phyloP scores from a whole-genome alignment of 2,797 vertebrate species.

The Alcedo atthis region DNA sequence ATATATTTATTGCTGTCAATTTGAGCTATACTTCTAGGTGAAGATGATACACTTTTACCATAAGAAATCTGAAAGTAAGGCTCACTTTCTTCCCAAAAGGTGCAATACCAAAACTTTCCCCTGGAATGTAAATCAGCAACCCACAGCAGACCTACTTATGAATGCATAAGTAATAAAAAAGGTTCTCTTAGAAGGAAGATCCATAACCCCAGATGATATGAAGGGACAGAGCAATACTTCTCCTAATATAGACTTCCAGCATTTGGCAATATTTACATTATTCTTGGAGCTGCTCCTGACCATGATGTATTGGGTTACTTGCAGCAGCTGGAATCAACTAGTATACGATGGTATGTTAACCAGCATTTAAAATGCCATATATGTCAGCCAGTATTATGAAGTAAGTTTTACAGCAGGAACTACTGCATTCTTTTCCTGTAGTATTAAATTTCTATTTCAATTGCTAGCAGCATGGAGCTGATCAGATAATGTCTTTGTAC shows the following conservation, averaged over 20 bases:
- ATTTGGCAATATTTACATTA: neutral
- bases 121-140: neutral
- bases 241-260: neutral
- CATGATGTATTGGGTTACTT: accelerated
- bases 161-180: neutral
- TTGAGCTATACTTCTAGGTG: neutral
- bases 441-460: neutral
- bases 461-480: accelerated
- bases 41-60: neutral
- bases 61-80: neutral
- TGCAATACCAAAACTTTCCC: neutral
- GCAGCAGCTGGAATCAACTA: slow-evolving; percentile 19
- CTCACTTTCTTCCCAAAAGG: neutral
- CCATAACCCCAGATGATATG: neutral
- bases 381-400: neutral
- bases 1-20: neutral
- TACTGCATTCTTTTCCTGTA: slow-evolving; percentile 6
- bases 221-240: neutral
- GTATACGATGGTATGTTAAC: neutral
- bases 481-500: neutral
- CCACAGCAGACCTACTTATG: neutral
- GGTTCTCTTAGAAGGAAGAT: neutral
- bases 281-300: slow-evolving; percentile 5
- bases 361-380: neutral
- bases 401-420: slow-evolving; percentile 4